Evolutionary conservation across 2,888 invertebrate genomes (phyloP).

Genomic region (Temnothorax ravouxi): DNA sequence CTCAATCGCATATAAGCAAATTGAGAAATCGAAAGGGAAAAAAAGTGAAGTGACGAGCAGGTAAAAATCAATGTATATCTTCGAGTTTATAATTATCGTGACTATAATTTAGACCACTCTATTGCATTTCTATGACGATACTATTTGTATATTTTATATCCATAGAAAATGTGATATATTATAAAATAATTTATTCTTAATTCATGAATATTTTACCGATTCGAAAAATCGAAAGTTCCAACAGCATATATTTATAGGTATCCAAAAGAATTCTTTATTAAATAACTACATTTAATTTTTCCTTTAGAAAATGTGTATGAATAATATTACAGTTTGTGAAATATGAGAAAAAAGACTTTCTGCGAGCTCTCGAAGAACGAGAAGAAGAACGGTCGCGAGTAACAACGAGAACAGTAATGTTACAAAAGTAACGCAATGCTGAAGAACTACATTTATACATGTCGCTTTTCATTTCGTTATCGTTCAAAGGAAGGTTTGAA

Average conservation of each 20-base stretch:
- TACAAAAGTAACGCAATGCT: neutral
- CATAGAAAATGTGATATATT: neutral
- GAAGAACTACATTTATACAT: neutral
- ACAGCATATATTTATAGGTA: neutral
- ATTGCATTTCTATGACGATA: neutral
- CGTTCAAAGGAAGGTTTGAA: neutral
- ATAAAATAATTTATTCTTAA: conserved; percentile 4
- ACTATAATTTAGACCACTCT: neutral
- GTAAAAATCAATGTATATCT: neutral
- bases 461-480: conserved; percentile 6
- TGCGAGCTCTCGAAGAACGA: conserved; percentile 54
- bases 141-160: neutral
- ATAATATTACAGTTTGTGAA: conserved; percentile 52
- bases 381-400: conserved; percentile 23
- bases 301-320: neutral
- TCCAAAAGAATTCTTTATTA: neutral
- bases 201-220: neutral
- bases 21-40: neutral
- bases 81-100: neutral
- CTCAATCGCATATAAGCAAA: neutral
- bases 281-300: neutral
- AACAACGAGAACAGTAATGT: neutral
- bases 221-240: neutral
- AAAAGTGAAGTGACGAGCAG: neutral
- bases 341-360: conserved; percentile 65